Base-by-base conservation (phyloP, 2,888 invertebrate species). In the Drosophila pullipes region DNA sequence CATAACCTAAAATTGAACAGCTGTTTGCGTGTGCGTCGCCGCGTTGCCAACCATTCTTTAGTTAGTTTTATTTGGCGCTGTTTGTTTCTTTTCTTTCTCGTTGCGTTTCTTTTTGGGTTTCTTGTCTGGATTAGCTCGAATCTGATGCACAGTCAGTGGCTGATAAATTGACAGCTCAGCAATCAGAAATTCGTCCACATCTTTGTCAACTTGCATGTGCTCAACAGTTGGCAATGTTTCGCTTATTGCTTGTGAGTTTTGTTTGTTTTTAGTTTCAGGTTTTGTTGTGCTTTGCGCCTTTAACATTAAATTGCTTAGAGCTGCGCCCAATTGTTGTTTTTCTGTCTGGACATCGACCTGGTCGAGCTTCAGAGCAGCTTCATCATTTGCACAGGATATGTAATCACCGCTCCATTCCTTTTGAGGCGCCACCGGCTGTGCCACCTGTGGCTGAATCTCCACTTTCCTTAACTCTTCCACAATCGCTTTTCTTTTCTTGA, bases 101-200 rank as follows among this genome's bases (percentile, higher is more conserved):
- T 74, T 81, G 3, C 90, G 76, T 35, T 82, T 88, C 61, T 85
- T 90, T 64, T 87, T 90, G 0, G 75, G 78, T 52, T 85, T 84
- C 49, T 90, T 92, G 60, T 90, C 73, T 2, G 91, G 90, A 78
- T 92, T 92, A 0, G 91, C 71, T n/a, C 80, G 71, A 18, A 91
- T 80, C 58, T 86, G 84, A 58, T 90, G 81, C 4, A 92, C 83
- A 13, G 76, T 88, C 0, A 92, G 65, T 3, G 85, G 70, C 11
- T 82, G 74, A 75, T 92, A 92, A 13, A 28, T 64, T 16, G 58
- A 30, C 7, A 85, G 50, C 4, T 73, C 60, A 0, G 22, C 18
- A 1, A 63, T 63, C 30, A 92, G 49, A 61, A 92, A 92, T 5
- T 91, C 90, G 59, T 91, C 88, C 0, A 73, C 78, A 47, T 90